A percentile compares a stretch with the other conserved stretches of the same genome.
Conservation (phyloP, 2,797 vertebrate genomes). For the Cercopithecus mitis region DNA sequence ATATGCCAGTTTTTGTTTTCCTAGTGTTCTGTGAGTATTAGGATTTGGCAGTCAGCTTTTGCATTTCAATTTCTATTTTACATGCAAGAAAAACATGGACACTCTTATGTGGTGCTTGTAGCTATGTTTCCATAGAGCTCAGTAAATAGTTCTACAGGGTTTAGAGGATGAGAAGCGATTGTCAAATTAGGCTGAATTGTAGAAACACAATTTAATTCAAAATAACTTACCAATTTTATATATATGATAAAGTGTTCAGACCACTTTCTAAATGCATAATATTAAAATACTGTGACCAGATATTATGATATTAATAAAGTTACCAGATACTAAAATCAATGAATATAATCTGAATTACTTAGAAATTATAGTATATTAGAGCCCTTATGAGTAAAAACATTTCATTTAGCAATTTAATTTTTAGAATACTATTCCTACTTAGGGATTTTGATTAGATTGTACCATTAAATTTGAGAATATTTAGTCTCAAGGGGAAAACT, state of each 20-base stretch:
- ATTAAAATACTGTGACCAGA: conserved; percentile 2
- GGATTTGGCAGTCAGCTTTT: not conserved
- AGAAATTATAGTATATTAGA: not conserved
- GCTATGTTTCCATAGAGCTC: not conserved
- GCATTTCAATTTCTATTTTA: conserved; percentile 29
- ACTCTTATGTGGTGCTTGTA: not conserved
- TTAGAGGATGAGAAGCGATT: not conserved
- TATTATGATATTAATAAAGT: conserved; percentile 47
- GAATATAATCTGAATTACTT: conserved; percentile 38
- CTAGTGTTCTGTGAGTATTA: not conserved
- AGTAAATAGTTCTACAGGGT: not conserved
- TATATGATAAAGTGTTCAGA: not conserved
- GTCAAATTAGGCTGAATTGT: not conserved
- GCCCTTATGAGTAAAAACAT: conserved; percentile 12
- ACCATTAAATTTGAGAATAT: conserved; percentile 32
- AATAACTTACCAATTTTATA: not conserved
- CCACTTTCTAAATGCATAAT: conserved; percentile 28
- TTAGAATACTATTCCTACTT: conserved; percentile 45
- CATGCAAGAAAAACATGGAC: not conserved
- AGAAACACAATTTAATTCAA: conserved; percentile 7
- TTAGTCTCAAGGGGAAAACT: conserved; percentile 40
- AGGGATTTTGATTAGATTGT: conserved; percentile 27
- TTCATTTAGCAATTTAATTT: conserved; percentile 33
- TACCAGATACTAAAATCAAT: conserved; percentile 45
- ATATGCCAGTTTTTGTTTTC: not conserved